These are phyloP conservation scores for Cephalopterus ornatus DNA, from an alignment of 2,113 vertebrate genomes.

Conservation along the genomic window DNA sequence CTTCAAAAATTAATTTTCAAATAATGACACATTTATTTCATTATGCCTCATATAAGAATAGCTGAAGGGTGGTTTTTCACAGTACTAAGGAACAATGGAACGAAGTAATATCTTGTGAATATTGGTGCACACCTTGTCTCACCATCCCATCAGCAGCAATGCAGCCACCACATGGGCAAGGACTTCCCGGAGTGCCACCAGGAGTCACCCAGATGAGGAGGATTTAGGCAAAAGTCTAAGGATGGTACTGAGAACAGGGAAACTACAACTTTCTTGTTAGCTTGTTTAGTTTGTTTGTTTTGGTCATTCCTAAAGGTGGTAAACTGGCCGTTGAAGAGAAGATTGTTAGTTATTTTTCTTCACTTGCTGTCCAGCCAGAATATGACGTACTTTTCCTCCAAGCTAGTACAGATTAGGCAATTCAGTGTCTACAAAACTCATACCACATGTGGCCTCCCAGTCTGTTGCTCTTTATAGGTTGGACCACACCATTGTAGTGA, in stretches of 20 bases:
- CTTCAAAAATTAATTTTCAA: not conserved
- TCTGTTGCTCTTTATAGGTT: not conserved
- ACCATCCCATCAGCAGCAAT: not conserved
- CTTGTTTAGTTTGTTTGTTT: not conserved
- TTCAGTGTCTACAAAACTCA: not conserved
- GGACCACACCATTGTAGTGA: not conserved
- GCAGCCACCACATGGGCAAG: not conserved
- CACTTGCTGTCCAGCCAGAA: not conserved
- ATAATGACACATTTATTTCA: not conserved
- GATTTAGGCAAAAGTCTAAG: not conserved
- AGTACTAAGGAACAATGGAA: not conserved
- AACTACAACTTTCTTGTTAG: not conserved
- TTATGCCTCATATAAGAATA: not conserved
- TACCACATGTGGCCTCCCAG: not conserved
- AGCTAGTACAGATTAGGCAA: not conserved
- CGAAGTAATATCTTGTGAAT: not conserved
- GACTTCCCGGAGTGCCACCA: not conserved
- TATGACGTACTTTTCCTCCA: not conserved
- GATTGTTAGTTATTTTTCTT: not conserved
- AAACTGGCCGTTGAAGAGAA: not conserved
- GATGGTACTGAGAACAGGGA: not conserved
- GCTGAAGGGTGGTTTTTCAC: not conserved
- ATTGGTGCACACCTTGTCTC: not conserved
- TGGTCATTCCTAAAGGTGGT: not conserved
- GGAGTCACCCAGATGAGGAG: not conserved